Evolutionary conservation across 2,888 invertebrate genomes (phyloP).

Genomic region (Pyrgus malvae): DNA sequence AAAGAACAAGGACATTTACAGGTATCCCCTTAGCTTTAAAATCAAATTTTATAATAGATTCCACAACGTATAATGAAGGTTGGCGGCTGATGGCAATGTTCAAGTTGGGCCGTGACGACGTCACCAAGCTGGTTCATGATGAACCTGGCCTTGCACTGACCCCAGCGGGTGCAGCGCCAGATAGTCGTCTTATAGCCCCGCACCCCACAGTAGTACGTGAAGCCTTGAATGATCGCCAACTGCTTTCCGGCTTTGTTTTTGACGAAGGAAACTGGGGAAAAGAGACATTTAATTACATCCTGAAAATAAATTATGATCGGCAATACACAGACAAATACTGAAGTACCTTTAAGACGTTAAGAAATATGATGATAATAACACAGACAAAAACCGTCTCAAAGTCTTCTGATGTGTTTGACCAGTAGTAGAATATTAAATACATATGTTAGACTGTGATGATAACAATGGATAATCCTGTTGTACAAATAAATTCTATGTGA

Average conservation of each 20-base stretch:
- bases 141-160: conserved; percentile 38
- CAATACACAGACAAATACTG: too few species aligned
- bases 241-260: conserved; percentile 39
- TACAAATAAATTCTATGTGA: too few species aligned
- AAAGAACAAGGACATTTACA: too few species aligned
- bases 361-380: too few species aligned
- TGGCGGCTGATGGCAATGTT: conserved; percentile 36
- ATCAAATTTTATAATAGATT: conserved; percentile 28
- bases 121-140: conserved; percentile 28
- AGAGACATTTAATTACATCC: background rate
- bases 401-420: too few species aligned
- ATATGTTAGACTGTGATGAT: too few species aligned
- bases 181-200: conserved; percentile 31
- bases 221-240: conserved; percentile 39
- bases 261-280: conserved; percentile 38
- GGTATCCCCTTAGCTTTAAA: background rate
- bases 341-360: too few species aligned
- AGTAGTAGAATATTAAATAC: too few species aligned
- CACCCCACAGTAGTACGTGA: conserved; percentile 41
- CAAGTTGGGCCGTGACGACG: conserved; percentile 29
- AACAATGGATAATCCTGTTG: too few species aligned
- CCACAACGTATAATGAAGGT: conserved; percentile 36
- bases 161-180: conserved; percentile 42
- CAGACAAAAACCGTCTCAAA: too few species aligned
- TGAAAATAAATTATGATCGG: too few species aligned